Evolutionary conservation across 2,888 invertebrate genomes (phyloP), one percentile per base, ranked within the genome.

Genomic region (Lagria hirta): DNA sequence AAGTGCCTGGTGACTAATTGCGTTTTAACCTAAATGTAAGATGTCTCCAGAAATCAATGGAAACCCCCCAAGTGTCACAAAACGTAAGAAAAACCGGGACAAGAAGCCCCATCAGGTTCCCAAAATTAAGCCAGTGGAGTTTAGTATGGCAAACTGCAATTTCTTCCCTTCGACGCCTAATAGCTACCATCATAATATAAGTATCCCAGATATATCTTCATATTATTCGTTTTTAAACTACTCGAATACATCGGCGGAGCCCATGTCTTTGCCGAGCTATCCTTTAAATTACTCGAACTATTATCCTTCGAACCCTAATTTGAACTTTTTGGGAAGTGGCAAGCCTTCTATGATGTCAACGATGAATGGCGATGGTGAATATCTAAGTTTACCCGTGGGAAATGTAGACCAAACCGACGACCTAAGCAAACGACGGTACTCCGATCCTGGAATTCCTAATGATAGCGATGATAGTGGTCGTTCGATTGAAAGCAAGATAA

Each of bases 311-410:
- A 53, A 52, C 20, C 23, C 40, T 7, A 51, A 46, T 30, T 38
- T 41, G 15, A 58, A 52, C 41, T 60, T 56, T 34, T 50, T 58
- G 54, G 52, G 55, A 42, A 51, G 58, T 18, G 58, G 59, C n/a
- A 62, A 58, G 44, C 43, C 54, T 41, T 38, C 48, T 8, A 37
- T 53, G 8, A 21, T 55, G 36, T 45, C 54, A 13, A 20, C 21
- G 46, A 49, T 37, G 13, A 53, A 53, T 44, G 48, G 49, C 14
- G 58, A 62, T 11, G 68, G 70, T 20, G 74, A 78, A 49, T 78
- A 75, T 49, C 77, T 85, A 28, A 88, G 88, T 64, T 67, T 88
- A 47, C 88, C 88, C 14, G 83, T 86, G 0, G 81, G 80, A 42
- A 82, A 83, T 28, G 80, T 82, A 45, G 81, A 81, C 48, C 60